Percentiles rank a stretch among this genome's conserved stretches.
Evolutionary conservation across 2,113 vertebrate species (phyloP).

Genomic region (Phodopus roborovskii): DNA sequence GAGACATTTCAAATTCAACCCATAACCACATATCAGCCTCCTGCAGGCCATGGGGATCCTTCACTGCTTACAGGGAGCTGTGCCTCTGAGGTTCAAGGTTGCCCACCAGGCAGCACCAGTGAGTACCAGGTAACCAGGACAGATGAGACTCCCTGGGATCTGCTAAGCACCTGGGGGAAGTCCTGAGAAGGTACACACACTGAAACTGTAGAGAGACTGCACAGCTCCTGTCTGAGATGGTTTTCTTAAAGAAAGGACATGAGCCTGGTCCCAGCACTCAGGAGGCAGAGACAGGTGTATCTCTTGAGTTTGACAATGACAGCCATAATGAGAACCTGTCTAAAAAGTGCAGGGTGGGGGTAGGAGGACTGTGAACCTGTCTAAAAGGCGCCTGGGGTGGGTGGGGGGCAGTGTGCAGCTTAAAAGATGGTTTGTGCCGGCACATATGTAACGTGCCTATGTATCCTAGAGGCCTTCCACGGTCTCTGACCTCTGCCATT

Average conservation of each 20-base stretch:
- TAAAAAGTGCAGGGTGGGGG: neutral
- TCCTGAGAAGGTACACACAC: neutral
- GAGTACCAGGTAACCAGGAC: neutral
- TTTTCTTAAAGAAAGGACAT: neutral
- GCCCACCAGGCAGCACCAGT: neutral
- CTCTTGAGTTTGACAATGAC: neutral
- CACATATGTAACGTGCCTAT: neutral
- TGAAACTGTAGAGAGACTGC: neutral
- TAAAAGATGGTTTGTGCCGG: neutral
- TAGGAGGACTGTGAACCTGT: neutral
- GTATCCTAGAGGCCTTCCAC: too few species aligned
- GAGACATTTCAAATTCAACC: neutral
- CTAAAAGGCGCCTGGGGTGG: neutral
- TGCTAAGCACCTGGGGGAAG: neutral
- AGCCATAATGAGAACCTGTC: neutral
- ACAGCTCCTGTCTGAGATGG: neutral
- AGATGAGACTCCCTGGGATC: neutral
- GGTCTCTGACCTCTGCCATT: neutral
- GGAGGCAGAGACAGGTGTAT: neutral
- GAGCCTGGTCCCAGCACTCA: neutral
- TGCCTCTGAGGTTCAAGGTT: too few species aligned
- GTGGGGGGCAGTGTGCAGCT: neutral
- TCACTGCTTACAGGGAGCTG: neutral
- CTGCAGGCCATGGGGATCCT: neutral
- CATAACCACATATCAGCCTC: neutral